Evolutionary conservation across 2,888 invertebrate species (phyloP), one percentile per base, ranked within the genome.

Genomic region (Plutella xylostella): DNA sequence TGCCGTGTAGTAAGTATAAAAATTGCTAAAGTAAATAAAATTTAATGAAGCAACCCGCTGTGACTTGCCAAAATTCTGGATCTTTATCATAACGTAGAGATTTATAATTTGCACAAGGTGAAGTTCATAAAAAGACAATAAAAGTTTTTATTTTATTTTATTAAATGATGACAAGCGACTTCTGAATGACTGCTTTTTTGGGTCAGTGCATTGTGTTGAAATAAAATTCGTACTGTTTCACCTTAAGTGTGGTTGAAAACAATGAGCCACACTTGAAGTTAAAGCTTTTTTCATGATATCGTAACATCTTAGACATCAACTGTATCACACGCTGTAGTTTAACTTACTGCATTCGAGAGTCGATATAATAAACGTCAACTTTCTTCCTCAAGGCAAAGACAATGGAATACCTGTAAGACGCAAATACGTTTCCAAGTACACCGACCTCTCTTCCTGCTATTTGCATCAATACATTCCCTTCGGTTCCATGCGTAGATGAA

Each of bases 401-500:
- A 38, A 44, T 37, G 38, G 14, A 43, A 28, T 44, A 28, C 38
- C 11, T 38, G 18, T 25, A 51, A 50, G 50, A 50, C 51, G 51
- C 50, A 55, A 55, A 54, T 14, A 20, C 12, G 31, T n/a, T 20
- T 28, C 19, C 20, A 17, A 33, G 18, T 17, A 6, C 17, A 20
- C 19, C 34, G 14, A 31, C 31, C 19, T 20, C 14, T 28, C 37
- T 28, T 38, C 55, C 60, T 57, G 55, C 63, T 55, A 60, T 63
- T 68, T 60, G 62, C 65, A 65, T 60, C 60, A 58, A 60, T 58
- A 63, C 55, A 46, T 37, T 42, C 31, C 34, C 40, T 30, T 46
- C n/a, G n/a, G n/a, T n/a, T 46, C 44, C 47, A 58, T 60, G 55
- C 57, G 45, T 42, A 63, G 74, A 76, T 74, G 64, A 60, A 61